Percentiles rank a stretch among this genome's conserved stretches.
Conservation (phyloP, 2,797 vertebrate species). For the Trachops cirrhosus region DNA sequence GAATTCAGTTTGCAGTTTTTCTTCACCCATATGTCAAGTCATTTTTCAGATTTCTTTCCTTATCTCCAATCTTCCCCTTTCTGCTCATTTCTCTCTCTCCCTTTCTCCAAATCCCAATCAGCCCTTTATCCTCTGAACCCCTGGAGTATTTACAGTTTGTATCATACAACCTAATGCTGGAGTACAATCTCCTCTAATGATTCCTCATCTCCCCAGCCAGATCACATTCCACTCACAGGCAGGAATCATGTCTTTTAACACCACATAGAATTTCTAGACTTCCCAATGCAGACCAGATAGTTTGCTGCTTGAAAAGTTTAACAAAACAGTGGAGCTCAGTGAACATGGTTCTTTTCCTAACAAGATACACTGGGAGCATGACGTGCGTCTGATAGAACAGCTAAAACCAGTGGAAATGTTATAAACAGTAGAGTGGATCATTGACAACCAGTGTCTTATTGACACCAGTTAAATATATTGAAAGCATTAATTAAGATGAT, state of each 20-base stretch:
- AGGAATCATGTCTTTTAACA: not conserved
- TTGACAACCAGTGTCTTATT: not conserved
- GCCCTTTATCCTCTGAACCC: not conserved
- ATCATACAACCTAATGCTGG: not conserved
- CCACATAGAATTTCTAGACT: slow-evolving; percentile 10
- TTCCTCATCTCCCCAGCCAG: not conserved
- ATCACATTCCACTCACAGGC: not conserved
- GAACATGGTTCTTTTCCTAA: slow-evolving; percentile 14
- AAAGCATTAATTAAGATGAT: slow-evolving; percentile 33
- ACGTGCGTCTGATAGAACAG: not conserved
- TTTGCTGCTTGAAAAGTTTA: slow-evolving; percentile 32
- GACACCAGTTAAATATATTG: slow-evolving; percentile 11
- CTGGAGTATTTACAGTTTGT: not conserved
- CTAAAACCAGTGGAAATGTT: slow-evolving; percentile 3
- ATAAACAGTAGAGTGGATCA: not conserved
- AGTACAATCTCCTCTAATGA: not conserved
- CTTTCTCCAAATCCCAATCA: not conserved
- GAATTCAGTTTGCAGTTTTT: not conserved
- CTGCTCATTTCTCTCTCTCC: not conserved
- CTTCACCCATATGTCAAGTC: not conserved
- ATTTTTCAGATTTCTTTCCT: not conserved
- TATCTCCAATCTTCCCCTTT: not conserved
- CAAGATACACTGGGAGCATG: not conserved
- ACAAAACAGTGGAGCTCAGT: not conserved
- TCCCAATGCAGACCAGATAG: not conserved